phyloP scores from a whole-genome alignment of 2,797 vertebrate species.

The Pitangus sulphuratus region DNA sequence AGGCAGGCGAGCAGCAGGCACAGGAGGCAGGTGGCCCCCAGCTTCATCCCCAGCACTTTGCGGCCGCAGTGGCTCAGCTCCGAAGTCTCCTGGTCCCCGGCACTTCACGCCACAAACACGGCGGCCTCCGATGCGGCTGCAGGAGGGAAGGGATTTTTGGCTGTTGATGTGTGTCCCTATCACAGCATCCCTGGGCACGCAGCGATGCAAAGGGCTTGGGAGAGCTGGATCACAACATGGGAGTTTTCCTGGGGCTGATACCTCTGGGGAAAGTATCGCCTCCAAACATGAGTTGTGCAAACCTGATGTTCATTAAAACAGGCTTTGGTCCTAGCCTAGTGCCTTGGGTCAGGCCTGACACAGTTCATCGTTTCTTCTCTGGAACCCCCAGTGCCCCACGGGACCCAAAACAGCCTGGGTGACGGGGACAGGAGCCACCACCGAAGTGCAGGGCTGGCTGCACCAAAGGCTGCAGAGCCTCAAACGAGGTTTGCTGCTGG shows the following conservation, averaged over 20 bases:
- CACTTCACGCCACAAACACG: background rate
- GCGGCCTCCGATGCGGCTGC: rapidly evolving
- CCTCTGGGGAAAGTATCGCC: background rate
- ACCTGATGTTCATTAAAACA: rapidly evolving
- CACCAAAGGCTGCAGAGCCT: background rate
- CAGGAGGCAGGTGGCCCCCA: constrained; percentile 57
- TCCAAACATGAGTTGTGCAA: background rate
- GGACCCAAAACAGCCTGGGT: background rate
- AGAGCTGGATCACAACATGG: rapidly evolving
- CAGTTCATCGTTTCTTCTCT: background rate
- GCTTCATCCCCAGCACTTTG: constrained; percentile 63
- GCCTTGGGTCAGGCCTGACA: background rate
- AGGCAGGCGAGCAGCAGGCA: constrained; percentile 77
- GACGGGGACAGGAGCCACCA: background rate
- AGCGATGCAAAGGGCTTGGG: rapidly evolving
- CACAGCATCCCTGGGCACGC: background rate
- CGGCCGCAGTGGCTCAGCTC: rapidly evolving
- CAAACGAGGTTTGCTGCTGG: background rate
- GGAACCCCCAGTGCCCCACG: rapidly evolving
- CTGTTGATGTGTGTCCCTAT: rapidly evolving
- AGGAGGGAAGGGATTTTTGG: background rate
- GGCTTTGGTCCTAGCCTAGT: background rate
- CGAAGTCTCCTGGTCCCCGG: rapidly evolving
- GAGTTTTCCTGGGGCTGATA: background rate
- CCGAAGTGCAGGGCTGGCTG: background rate